Evolutionary conservation across 2,888 invertebrate genomes (phyloP).

Genomic region (Agriopis leucophaearia): DNA sequence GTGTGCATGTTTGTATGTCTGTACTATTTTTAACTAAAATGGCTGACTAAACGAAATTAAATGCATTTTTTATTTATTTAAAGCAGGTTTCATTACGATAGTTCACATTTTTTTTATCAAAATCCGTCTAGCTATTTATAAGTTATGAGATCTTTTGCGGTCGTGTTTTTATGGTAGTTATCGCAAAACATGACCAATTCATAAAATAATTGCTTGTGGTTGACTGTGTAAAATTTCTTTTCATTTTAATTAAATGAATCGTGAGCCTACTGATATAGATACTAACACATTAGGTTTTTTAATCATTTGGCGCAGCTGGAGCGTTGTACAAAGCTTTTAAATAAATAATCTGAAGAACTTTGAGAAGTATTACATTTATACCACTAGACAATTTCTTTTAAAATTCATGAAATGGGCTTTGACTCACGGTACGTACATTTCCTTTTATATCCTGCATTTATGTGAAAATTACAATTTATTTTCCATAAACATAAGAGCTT

Average conservation of each 20-base stretch:
- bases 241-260: neutral
- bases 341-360: conserved; percentile 44
- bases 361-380: conserved; percentile 24
- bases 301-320: conserved; percentile 48
- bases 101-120: no score
- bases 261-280: neutral
- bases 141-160: no score
- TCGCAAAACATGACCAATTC: no score
- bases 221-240: no score
- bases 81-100: no score
- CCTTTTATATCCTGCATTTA: conserved; percentile 2
- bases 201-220: no score
- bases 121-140: no score
- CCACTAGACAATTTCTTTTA: conserved; percentile 6
- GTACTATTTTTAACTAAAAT: neutral
- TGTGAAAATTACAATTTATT: conserved; percentile 5
- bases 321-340: conserved; percentile 48
- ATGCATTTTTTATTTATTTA: no score
- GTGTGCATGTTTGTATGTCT: neutral
- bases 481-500: conserved; percentile 10
- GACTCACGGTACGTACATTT: conserved; percentile 2
- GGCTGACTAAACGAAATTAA: no score
- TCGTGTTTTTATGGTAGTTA: no score
- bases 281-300: conserved; percentile 27
- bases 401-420: conserved; percentile 21